Evolutionary conservation across 1,140 invertebrate genomes (phyloP).

Genomic region (Penaeus vannamei): DNA sequence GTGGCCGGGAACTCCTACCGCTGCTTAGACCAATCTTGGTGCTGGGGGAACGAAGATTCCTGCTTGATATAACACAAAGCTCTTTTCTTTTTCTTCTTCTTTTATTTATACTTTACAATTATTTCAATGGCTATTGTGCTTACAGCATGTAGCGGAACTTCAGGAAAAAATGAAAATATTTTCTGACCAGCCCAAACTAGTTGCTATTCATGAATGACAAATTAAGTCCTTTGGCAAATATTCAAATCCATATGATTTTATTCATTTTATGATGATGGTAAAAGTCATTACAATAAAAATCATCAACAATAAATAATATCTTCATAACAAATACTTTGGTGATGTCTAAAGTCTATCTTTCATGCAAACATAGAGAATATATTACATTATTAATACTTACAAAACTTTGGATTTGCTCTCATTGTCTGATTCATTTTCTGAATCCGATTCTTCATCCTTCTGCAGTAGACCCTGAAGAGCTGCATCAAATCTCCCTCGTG

Average conservation of each 20-base stretch:
- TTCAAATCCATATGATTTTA: too few relatives aligned
- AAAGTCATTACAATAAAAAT: too few relatives aligned
- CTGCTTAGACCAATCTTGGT: conserved; percentile 39
- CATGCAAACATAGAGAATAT: too few relatives aligned
- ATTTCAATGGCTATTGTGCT: conserved; percentile 31
- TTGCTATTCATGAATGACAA: not conserved
- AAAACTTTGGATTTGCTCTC: conserved; percentile 62
- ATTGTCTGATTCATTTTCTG: conserved; percentile 64
- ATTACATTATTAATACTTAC: conserved; percentile 49
- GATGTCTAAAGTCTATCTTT: too few relatives aligned
- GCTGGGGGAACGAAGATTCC: not conserved
- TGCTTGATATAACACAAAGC: not conserved
- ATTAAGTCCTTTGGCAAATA: too few relatives aligned
- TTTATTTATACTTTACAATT: not conserved
- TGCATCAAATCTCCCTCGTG: conserved; percentile 79
- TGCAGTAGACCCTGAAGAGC: conserved; percentile 78
- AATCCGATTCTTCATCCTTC: conserved; percentile 75
- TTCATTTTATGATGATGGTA: not conserved
- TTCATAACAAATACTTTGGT: too few relatives aligned
- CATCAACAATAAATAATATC: not conserved
- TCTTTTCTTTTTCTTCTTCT: too few relatives aligned
- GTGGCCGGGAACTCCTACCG: conserved; percentile 49
- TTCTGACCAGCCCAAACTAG: too few relatives aligned
- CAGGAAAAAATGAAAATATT: too few relatives aligned
- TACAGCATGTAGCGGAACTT: not conserved